Evolutionary conservation across 2,888 invertebrate genomes (phyloP).

Genomic region (Marasmarcha lunaedactyla): DNA sequence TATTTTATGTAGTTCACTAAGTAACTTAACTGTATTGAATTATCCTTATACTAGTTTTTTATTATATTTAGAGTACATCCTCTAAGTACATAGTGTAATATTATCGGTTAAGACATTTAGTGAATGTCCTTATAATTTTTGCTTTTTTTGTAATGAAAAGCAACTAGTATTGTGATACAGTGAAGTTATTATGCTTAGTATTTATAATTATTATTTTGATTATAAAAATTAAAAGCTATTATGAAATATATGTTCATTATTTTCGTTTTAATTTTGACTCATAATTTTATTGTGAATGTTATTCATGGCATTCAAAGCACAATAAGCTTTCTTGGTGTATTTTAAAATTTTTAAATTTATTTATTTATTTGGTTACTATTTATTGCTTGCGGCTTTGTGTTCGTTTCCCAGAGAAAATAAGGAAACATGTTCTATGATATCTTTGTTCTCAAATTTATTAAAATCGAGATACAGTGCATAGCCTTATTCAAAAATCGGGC

Average conservation of each 20-base stretch:
- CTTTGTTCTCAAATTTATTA: no score
- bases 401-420: no score
- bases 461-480: no score
- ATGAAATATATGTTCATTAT: slow-evolving; percentile 42
- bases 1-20: slow-evolving; percentile 37
- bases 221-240: slow-evolving; percentile 54
- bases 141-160: slow-evolving; percentile 36
- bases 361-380: no score
- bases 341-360: no score
- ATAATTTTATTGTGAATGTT: slow-evolving; percentile 24
- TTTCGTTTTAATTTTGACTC: slow-evolving; percentile 35
- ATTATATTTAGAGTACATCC: no score
- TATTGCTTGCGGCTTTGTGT: no score
- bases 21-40: slow-evolving; percentile 30
- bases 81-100: not conserved
- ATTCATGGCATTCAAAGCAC: slow-evolving; percentile 1
- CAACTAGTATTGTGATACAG: slow-evolving; percentile 59
- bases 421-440: no score
- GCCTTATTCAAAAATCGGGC: no score
- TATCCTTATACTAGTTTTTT: slow-evolving; percentile 23
- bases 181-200: slow-evolving; percentile 57
- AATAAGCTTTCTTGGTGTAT: no score
- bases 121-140: not conserved
- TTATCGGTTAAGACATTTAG: slow-evolving; percentile 2
- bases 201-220: slow-evolving; percentile 43